Evolutionary conservation across 2,888 invertebrate species (phyloP).

Genomic region (Carabus problematicus): DNA sequence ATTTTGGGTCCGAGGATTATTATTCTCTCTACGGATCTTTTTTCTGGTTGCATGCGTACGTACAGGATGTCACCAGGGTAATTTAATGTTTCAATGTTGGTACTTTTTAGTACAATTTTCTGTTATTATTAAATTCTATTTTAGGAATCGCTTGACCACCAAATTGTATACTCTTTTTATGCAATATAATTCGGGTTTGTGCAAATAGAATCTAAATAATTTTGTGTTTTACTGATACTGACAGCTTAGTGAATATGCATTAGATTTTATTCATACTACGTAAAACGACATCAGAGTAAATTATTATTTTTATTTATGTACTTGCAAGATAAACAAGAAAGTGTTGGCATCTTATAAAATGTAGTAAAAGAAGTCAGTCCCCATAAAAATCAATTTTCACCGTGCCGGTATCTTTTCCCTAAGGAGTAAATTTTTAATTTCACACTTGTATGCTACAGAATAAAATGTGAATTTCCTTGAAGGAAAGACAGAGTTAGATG

Average conservation of each 20-base stretch:
- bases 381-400: slow-evolving; percentile 21
- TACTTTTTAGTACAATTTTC: slow-evolving; percentile 12
- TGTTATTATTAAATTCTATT: slow-evolving; percentile 15
- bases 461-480: slow-evolving; percentile 24
- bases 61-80: slow-evolving; percentile 14
- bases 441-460: slow-evolving; percentile 27
- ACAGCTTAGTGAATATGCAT: too few relatives aligned
- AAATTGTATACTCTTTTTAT: too few relatives aligned
- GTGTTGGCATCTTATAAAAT: too few relatives aligned
- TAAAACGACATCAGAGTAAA: too few relatives aligned
- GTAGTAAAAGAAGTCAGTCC: slow-evolving; percentile 6
- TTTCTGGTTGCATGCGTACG: slow-evolving; percentile 1
- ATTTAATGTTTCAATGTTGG: slow-evolving; percentile 23
- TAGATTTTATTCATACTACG: too few relatives aligned
- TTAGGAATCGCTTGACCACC: too few relatives aligned
- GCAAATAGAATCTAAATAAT: too few relatives aligned
- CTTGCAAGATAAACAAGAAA: too few relatives aligned
- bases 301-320: too few relatives aligned
- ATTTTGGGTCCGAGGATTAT: slow-evolving; percentile 5
- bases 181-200: too few relatives aligned
- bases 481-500: background rate
- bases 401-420: slow-evolving; percentile 3
- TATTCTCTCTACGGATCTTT: slow-evolving; percentile 15
- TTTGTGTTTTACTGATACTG: too few relatives aligned
- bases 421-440: slow-evolving; percentile 25